These are phyloP conservation scores for Sinopyrophorus schimmeli DNA, from an alignment of 2,888 invertebrate species.

Conservation along the genomic window DNA sequence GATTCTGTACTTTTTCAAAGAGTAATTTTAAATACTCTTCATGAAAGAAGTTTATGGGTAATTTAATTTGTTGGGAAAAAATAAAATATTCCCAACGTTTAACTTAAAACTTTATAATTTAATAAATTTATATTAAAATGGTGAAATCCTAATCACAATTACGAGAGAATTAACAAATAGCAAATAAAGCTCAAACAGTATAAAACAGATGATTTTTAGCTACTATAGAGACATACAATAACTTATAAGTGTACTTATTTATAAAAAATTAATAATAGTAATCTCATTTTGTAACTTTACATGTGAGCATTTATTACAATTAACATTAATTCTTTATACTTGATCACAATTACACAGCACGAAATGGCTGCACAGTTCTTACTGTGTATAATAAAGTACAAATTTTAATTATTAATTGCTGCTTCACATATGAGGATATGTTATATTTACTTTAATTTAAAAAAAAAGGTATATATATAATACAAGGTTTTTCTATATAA, in stretches of 20 bases:
- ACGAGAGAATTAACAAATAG: background rate
- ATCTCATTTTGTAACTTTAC: constrained; percentile 16
- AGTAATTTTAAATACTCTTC: background rate
- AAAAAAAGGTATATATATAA: no score
- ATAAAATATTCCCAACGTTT: background rate
- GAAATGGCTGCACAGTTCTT: constrained; percentile 16
- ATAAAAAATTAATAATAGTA: constrained; percentile 14
- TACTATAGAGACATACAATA: no score
- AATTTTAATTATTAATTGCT: no score
- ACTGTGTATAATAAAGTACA: no score
- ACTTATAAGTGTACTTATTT: no score
- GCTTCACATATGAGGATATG: no score
- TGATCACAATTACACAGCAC: constrained; percentile 9
- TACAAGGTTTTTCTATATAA: no score
- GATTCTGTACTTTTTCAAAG: background rate
- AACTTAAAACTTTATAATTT: constrained; percentile 3
- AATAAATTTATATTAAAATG: background rate
- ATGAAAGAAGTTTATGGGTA: no score
- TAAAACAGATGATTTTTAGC: no score
- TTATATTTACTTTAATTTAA: no score
- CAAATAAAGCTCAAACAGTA: background rate
- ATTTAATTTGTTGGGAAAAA: background rate
- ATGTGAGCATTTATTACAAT: constrained; percentile 7
- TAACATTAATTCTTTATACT: constrained; percentile 2
- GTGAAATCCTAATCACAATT: background rate